Evolutionary conservation across 2,888 invertebrate genomes (phyloP), one percentile per base, ranked within the genome.

Genomic region (Sarcophaga rosellei): DNA sequence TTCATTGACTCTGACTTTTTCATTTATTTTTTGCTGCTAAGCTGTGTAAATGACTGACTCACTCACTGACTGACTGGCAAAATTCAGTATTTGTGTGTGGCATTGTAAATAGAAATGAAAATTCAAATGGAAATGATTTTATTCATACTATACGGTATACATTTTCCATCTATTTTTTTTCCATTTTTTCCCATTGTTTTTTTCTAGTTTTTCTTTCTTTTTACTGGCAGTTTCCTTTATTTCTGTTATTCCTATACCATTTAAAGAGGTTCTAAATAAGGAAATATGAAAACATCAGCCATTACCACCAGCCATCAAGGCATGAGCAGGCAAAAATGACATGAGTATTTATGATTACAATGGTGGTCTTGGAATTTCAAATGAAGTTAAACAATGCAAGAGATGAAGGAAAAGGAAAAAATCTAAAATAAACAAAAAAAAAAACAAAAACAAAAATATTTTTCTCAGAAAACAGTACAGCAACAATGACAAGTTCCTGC

Each of bases 281-380:
- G 21, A 69, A 82, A 81, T 57, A 59, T 66, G 45, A 70, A 75
- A 78, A 70, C 63, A 65, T 77, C 63, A 74, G 44, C 53, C 53
- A 53, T 53, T 61, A 59, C 44, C 21, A 77, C 1, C 45, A 66
- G 66, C 12, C 53, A 35, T 4, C 21, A 57, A 61, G 44, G 59
- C 66, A 62, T 77, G n/a, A 69, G 59, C 4, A 1, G 17, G 57
- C 44, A 69, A 70, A 69, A 45, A 62, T 17, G 15, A 74, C 61
- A 61, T 82, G 75, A 61, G 72, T 75, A 81, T 76, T 81, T 81
- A 75, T 81, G 78, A 74, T 59, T 65, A 81, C 77, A 81, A 78
- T 81, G 47, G 53, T 81, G 47, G 53, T 78, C 63, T 68, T 70
- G 74, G 81, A 78, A 77, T 81, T 78, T 78, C 35, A 78, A 81